These are phyloP conservation scores for Rhinichthys klamathensis DNA, from an alignment of 2,113 vertebrate species.

Conservation along the genomic window DNA sequence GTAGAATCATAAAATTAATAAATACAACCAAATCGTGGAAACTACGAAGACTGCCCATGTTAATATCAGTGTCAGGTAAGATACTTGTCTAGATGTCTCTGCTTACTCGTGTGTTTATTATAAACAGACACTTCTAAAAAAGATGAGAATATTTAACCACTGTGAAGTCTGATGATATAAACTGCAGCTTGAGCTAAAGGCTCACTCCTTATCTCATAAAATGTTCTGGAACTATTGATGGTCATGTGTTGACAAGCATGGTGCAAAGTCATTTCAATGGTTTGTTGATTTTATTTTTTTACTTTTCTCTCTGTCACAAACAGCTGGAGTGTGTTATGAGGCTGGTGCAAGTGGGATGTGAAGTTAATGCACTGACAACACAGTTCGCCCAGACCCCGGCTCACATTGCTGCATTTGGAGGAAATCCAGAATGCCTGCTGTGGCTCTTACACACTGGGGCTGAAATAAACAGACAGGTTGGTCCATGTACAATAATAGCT, in stretches of 20 bases:
- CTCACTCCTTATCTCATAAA: neutral
- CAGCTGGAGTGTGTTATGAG: conserved; percentile 92
- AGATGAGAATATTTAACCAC: neutral
- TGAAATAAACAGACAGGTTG: conserved; percentile 91
- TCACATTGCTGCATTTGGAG: conserved; percentile 93
- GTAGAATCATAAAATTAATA: too few relatives aligned
- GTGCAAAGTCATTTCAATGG: neutral
- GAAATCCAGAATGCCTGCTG: conserved; percentile 89
- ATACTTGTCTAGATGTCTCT: too few relatives aligned
- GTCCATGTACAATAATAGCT: conserved; percentile 9
- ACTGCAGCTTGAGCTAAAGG: neutral
- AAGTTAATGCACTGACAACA: conserved; percentile 86
- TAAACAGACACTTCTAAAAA: too few relatives aligned
- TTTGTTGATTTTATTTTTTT: neutral
- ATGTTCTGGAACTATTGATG: neutral
- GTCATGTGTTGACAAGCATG: neutral
- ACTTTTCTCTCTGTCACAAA: neutral
- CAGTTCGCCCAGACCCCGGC: conserved; percentile 92
- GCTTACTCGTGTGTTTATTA: too few relatives aligned
- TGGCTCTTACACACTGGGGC: conserved; percentile 94
- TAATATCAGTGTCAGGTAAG: too few relatives aligned
- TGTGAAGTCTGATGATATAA: neutral
- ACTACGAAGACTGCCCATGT: too few relatives aligned
- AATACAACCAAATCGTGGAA: too few relatives aligned
- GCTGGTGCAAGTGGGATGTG: conserved; percentile 89